A percentile compares a stretch with the other conserved stretches of the same genome.
Conservation (phyloP, 1,140 invertebrate species). For the Brachionus koreanus region DNA sequence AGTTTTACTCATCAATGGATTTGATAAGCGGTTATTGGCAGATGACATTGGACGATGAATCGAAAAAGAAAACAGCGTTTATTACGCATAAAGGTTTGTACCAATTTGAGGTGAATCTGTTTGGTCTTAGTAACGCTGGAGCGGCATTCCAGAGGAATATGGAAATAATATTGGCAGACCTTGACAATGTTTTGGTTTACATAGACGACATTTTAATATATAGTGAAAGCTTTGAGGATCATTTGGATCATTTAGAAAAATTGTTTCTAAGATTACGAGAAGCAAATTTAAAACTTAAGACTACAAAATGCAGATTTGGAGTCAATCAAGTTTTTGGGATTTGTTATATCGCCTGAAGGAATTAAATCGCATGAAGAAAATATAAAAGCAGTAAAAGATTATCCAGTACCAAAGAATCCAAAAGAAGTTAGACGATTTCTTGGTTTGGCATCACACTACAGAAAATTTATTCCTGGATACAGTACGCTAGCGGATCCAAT, state of each 20-base stretch:
- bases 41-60: constrained; percentile 48
- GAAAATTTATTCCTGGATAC: constrained; percentile 46
- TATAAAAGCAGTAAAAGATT: constrained; percentile 21
- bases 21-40: constrained; percentile 54
- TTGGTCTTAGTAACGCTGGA: constrained; percentile 57
- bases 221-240: constrained; percentile 52
- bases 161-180: constrained; percentile 52
- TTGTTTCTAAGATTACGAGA: constrained; percentile 53
- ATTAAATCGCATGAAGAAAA: not conserved
- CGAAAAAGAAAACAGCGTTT: constrained; percentile 48
- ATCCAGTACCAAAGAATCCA: constrained; percentile 46
- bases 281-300: not conserved
- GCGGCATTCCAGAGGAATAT: constrained; percentile 61
- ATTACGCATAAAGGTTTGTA: not conserved
- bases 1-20: constrained; percentile 51
- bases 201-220: constrained; percentile 61
- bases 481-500: constrained; percentile 16
- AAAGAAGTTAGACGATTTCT: constrained; percentile 48
- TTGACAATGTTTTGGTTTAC: constrained; percentile 50
- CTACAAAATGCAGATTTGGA: not conserved
- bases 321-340: not conserved
- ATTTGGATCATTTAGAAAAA: too few relatives aligned
- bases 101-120: constrained; percentile 50
- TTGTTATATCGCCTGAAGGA: not conserved
- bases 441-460: constrained; percentile 45